Conservation (phyloP, 2,113 vertebrate genomes). For the Melanostigma gelatinosum region DNA sequence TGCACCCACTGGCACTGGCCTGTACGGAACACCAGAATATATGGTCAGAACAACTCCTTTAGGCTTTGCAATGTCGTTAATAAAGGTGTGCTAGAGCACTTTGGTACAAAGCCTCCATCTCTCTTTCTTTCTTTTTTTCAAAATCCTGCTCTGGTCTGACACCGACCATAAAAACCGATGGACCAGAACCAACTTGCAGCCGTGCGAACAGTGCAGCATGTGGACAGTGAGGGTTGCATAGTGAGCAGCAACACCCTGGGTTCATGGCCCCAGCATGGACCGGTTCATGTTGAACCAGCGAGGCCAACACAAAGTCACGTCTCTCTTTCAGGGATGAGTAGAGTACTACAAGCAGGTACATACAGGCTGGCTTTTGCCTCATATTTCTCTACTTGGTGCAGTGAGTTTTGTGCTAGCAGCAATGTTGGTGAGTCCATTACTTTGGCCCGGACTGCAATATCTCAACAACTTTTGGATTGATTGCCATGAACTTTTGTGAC, state of each 20-base stretch:
- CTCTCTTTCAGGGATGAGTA: conserved; percentile 9
- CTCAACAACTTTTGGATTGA: background rate
- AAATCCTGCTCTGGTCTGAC: conserved; percentile 17
- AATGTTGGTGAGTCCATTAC: background rate
- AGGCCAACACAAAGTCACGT: conserved; percentile 37
- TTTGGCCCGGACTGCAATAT: background rate
- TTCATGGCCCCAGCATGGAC: conserved; percentile 5
- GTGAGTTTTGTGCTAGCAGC: background rate
- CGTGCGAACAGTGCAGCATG: background rate
- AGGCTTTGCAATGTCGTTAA: background rate
- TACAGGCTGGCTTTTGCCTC: background rate
- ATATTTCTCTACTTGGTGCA: background rate
- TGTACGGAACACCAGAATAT: background rate
- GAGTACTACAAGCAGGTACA: conserved; percentile 1
- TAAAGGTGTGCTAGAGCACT: conserved; percentile 2
- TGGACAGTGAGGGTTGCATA: conserved; percentile 1
- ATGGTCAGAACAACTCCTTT: background rate
- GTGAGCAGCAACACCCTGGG: background rate
- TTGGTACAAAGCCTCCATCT: background rate
- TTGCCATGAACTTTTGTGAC: background rate
- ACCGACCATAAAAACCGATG: conserved; percentile 29
- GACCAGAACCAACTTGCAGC: conserved; percentile 10
- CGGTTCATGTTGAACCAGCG: conserved; percentile 15
- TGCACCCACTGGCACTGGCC: background rate
- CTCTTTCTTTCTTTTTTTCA: background rate